Evolutionary conservation across 2,113 vertebrate genomes (phyloP).

Genomic region (Blennius ocellaris): DNA sequence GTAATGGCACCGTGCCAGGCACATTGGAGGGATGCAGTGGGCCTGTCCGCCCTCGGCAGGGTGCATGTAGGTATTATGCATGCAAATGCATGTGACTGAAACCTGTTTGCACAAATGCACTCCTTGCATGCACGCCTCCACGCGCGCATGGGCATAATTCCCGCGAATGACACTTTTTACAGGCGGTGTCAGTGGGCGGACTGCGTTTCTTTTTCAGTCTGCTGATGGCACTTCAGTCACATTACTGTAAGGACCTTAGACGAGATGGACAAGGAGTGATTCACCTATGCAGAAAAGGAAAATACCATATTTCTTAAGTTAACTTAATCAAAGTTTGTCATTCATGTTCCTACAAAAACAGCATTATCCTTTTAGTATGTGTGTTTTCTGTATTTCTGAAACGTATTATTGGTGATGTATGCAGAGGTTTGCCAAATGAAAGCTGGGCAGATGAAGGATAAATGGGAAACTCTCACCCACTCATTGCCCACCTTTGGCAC

Average conservation of each 20-base stretch:
- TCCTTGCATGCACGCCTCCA: constrained; percentile 9
- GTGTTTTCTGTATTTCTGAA: constrained; percentile 8
- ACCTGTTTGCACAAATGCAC: neutral
- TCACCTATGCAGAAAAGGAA: too few species aligned
- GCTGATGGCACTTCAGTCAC: constrained; percentile 14
- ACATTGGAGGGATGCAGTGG: neutral
- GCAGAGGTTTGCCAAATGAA: constrained; percentile 47
- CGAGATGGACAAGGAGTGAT: too few species aligned
- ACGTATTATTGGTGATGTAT: constrained; percentile 28
- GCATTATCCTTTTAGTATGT: neutral
- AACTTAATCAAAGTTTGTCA: too few species aligned
- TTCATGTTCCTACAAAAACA: too few species aligned
- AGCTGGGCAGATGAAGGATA: constrained; percentile 32
- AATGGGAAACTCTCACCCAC: constrained; percentile 39
- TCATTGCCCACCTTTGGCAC: constrained; percentile 35
- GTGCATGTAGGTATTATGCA: neutral
- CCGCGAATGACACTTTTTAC: constrained; percentile 45
- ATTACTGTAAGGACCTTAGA: neutral
- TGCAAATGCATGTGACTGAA: constrained; percentile 2
- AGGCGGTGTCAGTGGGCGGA: constrained; percentile 27
- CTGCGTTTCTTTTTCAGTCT: constrained; percentile 29
- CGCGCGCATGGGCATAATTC: constrained; percentile 28
- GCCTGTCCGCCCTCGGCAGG: neutral
- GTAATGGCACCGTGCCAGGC: constrained; percentile 2
- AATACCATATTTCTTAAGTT: too few species aligned